Evolutionary conservation across 2,888 invertebrate species (phyloP), one percentile per base, ranked within the genome.

Genomic region (Scaptomyza reducta): DNA sequence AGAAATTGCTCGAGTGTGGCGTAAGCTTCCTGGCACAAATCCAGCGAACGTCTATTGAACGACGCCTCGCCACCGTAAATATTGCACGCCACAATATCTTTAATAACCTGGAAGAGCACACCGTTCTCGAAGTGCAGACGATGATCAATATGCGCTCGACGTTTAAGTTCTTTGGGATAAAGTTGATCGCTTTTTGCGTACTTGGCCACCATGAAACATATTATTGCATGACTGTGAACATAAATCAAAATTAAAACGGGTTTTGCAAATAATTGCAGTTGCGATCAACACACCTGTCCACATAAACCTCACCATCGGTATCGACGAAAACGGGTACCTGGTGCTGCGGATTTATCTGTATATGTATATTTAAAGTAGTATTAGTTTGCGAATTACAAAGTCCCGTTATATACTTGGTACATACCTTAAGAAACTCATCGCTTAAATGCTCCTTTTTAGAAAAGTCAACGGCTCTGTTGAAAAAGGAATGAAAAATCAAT

Each of bases 261-360:
- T 42, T 29, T 50, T 3, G 0, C 7, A 47, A 40, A 33, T 45
- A 7, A 11, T 44, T 3, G 4, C 14, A 38, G 18, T 14, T 18
- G 5, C 6, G 14, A 2, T 16, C 14, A 38, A 38, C 41, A 70
- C 64, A 92, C 67, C 93, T 93, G 79, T 93, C 93, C 87, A 92
- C 92, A 57, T 93, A 92, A 63, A 85, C 93, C 66, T 91, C 93
- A 13, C 79, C 80, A 45, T 93, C 94, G 45, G 93, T 92, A 77
- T 93, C 92, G 10, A 90, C 79, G 38, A 94, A 90, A 13, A 93
- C 93, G 7, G 94, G 94, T 42, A 94, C 89, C 27, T 93, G 93
- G 79, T 93, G 93, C 74, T 93, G 92, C 0, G 94, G 94, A 88
- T 94, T 94, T 2, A 93, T 77, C 94, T 94, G 83, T 6, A 54